phyloP scores from a whole-genome alignment of 1,140 invertebrate species.

The Lerema accius region DNA sequence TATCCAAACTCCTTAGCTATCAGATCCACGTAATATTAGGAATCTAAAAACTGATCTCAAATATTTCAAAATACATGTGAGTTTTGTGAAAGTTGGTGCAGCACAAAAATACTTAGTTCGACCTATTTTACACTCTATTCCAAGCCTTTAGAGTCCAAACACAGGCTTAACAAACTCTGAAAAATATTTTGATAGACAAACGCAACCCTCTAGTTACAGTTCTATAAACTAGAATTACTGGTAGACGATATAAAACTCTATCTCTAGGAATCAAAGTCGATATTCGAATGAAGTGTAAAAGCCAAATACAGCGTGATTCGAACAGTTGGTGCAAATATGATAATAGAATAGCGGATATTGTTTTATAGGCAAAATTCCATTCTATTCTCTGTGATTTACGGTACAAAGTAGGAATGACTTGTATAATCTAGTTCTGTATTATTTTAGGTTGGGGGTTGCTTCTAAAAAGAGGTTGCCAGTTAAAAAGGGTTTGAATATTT shows the following conservation, averaged over 20 bases:
- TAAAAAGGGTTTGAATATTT: too few relatives aligned
- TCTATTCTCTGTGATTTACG: conserved; percentile 26
- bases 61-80: conserved; percentile 39
- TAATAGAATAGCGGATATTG: conserved; percentile 57
- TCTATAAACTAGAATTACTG: conserved; percentile 46
- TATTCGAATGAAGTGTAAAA: conserved; percentile 32
- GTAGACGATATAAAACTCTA: conserved; percentile 33
- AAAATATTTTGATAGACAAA: conserved; percentile 43
- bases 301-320: conserved; percentile 49
- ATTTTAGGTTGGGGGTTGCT: neutral
- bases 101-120: conserved; percentile 30
- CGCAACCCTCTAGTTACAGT: conserved; percentile 57
- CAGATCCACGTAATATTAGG: too few relatives aligned
- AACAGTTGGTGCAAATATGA: conserved; percentile 57
- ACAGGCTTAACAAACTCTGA: conserved; percentile 1
- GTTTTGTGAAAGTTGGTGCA: conserved; percentile 39
- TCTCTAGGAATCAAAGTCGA: conserved; percentile 28
- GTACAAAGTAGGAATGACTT: conserved; percentile 19
- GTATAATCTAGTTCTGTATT: neutral
- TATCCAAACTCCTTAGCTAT: too few relatives aligned
- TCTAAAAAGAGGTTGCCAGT: too few relatives aligned
- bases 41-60: neutral
- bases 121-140: conserved; percentile 36
- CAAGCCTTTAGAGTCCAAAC: conserved; percentile 35
- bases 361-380: conserved; percentile 47